These are phyloP conservation scores for Malthinus flaveolus DNA, from an alignment of 2,888 invertebrate genomes.

Conservation along the genomic window DNA sequence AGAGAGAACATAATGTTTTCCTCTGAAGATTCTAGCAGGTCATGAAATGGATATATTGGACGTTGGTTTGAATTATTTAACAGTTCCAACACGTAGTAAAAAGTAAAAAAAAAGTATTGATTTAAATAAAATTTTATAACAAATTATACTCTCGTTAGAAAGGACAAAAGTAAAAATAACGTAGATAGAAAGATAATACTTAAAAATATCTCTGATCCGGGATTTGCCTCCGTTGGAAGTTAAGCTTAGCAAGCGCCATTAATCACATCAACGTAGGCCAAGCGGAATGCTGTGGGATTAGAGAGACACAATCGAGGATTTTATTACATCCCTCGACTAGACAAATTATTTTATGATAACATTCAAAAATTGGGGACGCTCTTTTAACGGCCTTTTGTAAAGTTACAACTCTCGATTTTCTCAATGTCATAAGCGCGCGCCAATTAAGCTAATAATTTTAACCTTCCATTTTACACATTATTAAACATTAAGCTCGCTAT, in stretches of 20 bases:
- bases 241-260: constrained; percentile 45
- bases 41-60: too few species aligned
- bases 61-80: not conserved
- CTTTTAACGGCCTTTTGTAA: constrained; percentile 12
- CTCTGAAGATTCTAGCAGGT: too few species aligned
- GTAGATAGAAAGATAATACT: constrained; percentile 36
- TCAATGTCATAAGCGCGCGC: not conserved
- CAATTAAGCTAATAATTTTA: not conserved
- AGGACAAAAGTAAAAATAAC: constrained; percentile 33
- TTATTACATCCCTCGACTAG: constrained; percentile 41
- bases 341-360: constrained; percentile 42
- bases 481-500: too few species aligned
- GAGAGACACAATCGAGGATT: constrained; percentile 43
- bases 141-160: constrained; percentile 31
- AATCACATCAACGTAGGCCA: constrained; percentile 43
- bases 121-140: constrained; percentile 21
- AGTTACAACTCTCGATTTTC: constrained; percentile 6
- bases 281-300: constrained; percentile 43
- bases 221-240: constrained; percentile 39
- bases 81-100: not conserved
- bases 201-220: constrained; percentile 35
- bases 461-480: too few species aligned
- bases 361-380: constrained; percentile 23
- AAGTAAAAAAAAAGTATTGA: constrained; percentile 6
- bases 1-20: too few species aligned